These are phyloP conservation scores for Philereme vetulata DNA, from an alignment of 2,888 invertebrate genomes.

Conservation along the genomic window DNA sequence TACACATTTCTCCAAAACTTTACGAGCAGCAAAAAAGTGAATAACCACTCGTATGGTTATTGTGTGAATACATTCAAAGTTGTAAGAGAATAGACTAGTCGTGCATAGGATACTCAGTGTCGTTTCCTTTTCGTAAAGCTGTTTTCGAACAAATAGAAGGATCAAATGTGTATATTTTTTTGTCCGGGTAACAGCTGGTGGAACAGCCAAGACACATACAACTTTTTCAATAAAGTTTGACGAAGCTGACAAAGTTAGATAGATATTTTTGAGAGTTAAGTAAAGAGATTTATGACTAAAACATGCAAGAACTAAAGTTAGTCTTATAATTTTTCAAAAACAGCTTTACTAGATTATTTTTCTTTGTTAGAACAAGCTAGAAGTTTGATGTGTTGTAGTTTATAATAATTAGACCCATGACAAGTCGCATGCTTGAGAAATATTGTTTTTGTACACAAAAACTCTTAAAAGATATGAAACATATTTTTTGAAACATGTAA, in stretches of 20 bases:
- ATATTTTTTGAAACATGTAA: slow-evolving; percentile 80
- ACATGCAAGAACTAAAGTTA: background rate
- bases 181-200: too few species aligned
- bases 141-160: slow-evolving; percentile 23
- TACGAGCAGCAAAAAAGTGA: too few species aligned
- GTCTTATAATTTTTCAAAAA: slow-evolving; percentile 35
- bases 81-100: slow-evolving; percentile 62
- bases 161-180: too few species aligned
- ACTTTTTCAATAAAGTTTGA: too few species aligned
- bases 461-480: slow-evolving; percentile 43
- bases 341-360: slow-evolving; percentile 43
- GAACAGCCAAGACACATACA: too few species aligned
- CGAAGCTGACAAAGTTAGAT: too few species aligned
- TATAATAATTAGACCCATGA: slow-evolving; percentile 52
- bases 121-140: slow-evolving; percentile 25
- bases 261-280: too few species aligned
- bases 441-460: slow-evolving; percentile 70
- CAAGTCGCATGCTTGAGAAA: slow-evolving; percentile 46
- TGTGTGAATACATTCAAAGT: slow-evolving; percentile 52
- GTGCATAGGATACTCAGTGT: slow-evolving; percentile 49
- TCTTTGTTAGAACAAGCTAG: slow-evolving; percentile 72
- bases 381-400: slow-evolving; percentile 73
- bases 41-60: too few species aligned
- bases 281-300: background rate
- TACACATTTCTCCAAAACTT: too few species aligned